Base-by-base conservation (phyloP, 2,888 invertebrate species). In the Geophilus truncorum region DNA sequence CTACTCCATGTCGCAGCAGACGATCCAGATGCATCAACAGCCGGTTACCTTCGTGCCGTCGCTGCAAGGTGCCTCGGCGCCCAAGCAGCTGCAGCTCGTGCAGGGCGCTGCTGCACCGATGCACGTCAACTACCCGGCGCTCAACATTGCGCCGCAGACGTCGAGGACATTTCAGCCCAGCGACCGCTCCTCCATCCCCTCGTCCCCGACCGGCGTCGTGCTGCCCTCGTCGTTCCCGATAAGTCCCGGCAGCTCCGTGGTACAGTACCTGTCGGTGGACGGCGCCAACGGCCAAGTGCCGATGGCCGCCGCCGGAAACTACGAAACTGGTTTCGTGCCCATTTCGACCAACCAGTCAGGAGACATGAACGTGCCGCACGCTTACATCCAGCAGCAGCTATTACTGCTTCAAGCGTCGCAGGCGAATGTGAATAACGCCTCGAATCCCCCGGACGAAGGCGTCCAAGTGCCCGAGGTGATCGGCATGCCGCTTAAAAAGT, bases 371-470 rank as follows among this genome's bases (percentile, higher is more conserved):
- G 28, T 70, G 10, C 70, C 70, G 2, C 25, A 70, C n/a, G 70
- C 70, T 28, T 70, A 70, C n/a, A 70, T 70, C 15, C 70, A 70
- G 28, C 70, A 70, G 15, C 70, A 70, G 28, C 15, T 70, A 28
- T 28, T 70, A 25, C 12, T 70, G 25, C 70, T 70, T 28, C 23
- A 70, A 28, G 10, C 70, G 28, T 2, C 70, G 25, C 70, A 70
- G 70, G 28, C 70, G 7, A 70, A 28, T 70, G 70, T n/a, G 4
- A 70, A 70, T 70, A 70, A 25, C 15, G 25, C 70, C 28, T 28
- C 70, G n/a, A 28, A 70, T 28, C 70, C 70, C 28, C 70, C 70
- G n/a, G 70, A 70, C n/a, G 70, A 70, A 28, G 70, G 70, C 12
- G 70, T 70, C 28, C 70, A 70, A 70, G 28, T 70, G 70, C 12